Base-by-base conservation (phyloP, 1,140 invertebrate genomes). In the Papilio polytes region DNA sequence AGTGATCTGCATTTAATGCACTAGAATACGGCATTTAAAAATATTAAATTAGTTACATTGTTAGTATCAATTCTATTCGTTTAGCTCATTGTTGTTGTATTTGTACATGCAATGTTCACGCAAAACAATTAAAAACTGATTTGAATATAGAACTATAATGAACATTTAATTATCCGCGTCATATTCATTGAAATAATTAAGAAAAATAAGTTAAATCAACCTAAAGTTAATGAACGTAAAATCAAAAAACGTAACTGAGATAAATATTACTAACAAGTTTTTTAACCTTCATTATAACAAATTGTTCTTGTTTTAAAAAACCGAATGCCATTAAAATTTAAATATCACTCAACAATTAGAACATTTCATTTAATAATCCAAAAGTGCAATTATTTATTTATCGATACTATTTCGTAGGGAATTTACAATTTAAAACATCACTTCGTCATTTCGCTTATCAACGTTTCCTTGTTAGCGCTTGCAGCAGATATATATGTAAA, bases 401-500 rank as follows among this genome's bases (percentile, higher is more conserved):
- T 56, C 53, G 18, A 8, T 20, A 20, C 53, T 1, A 20, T 56
- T 20, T 56, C 4, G 18, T 18, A n/a, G 18, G 53, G 48, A 59
- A 63, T 63, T 70, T 31, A 13, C 22, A 31, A 31, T 70, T 31
- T 70, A 70, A 18, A 70, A 74, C 44, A 41, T 46, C 36, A 46
- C 44, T 74, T 74, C 18, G 72, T 36, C 31, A 18, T n/a, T 36
- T 20, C 8, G 4, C n/a, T 74, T 46, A 74, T 46, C 36, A 41
- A 46, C 18, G 72, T 44, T 41, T 74, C 72, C 72, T 46, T 46
- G 72, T 46, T 46, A 73, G 13, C 12, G 7, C 15, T 41, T 46
- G 41, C 72, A 46, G 10, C 6, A n/a, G 72, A 44, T 46, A 22
- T 22, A 46, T 74, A 36, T 12, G 20, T 74, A 48, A 80, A 80